phyloP scores from a whole-genome alignment of 1,140 invertebrate genomes.

The Monochamus saltuarius region DNA sequence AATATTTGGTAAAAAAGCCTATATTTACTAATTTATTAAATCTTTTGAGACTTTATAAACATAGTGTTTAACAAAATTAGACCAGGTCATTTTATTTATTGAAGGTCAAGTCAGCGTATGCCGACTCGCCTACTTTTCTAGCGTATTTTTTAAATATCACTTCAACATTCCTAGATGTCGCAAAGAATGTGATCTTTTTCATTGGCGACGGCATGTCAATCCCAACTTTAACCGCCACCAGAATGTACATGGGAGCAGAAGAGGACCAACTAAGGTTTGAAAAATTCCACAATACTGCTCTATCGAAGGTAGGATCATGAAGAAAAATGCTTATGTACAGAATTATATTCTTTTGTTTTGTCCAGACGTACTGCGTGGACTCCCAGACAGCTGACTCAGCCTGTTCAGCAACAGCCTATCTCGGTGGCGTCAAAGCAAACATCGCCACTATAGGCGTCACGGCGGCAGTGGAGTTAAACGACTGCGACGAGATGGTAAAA shows the following conservation, averaged over 20 bases:
- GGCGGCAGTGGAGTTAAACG: constrained; percentile 59
- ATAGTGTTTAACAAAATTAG: too few species aligned
- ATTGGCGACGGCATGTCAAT: constrained; percentile 82
- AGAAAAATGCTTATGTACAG: too few species aligned
- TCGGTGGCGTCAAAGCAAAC: constrained; percentile 84
- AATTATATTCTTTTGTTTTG: constrained; percentile 18
- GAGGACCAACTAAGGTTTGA: constrained; percentile 72
- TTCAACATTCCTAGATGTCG: too few species aligned
- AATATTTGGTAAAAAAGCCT: too few species aligned
- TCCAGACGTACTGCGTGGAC: constrained; percentile 81
- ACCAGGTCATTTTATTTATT: too few species aligned
- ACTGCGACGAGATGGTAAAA: constrained; percentile 60
- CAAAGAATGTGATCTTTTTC: constrained; percentile 78
- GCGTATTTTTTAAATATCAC: too few species aligned
- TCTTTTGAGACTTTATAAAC: too few species aligned
- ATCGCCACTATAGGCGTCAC: constrained; percentile 76
- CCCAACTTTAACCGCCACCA: constrained; percentile 69
- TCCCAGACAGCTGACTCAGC: constrained; percentile 73
- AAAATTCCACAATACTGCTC: constrained; percentile 70
- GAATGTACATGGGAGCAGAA: constrained; percentile 71
- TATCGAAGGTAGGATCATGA: constrained; percentile 68
- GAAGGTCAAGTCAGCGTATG: too few species aligned
- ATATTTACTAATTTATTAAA: too few species aligned
- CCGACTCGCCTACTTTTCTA: too few species aligned
- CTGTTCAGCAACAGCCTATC: constrained; percentile 73